Conservation (phyloP, 2,888 invertebrate species). For the Melipona beecheii region DNA sequence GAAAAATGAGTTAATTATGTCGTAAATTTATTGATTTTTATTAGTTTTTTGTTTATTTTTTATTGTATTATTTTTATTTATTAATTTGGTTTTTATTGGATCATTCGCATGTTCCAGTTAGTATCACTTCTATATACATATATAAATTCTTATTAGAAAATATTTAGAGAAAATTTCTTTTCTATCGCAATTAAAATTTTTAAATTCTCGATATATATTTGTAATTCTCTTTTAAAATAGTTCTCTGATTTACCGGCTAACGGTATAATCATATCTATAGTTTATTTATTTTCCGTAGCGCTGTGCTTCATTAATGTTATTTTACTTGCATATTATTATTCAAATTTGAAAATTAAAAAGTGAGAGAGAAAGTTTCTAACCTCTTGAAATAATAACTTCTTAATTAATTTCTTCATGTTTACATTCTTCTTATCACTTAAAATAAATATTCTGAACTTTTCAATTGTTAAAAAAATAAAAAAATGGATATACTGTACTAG, state of each 20-base stretch:
- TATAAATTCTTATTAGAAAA: neutral
- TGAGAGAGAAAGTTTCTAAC: neutral
- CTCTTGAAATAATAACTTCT: neutral
- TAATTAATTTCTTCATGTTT: no score
- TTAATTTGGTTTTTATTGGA: no score
- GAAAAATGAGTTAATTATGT: neutral
- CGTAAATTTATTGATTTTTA: neutral
- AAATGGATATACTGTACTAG: no score
- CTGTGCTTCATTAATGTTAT: neutral
- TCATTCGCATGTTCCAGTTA: neutral
- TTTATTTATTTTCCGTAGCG: constrained; percentile 28
- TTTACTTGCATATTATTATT: neutral
- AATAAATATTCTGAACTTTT: no score
- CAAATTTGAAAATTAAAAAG: neutral
- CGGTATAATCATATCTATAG: constrained; percentile 37
- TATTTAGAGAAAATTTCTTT: neutral
- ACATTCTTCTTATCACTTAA: no score
- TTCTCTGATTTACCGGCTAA: constrained; percentile 61
- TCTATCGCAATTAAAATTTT: neutral
- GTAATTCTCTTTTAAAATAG: neutral
- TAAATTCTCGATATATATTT: neutral
- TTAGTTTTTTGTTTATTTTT: no score
- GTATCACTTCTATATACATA: neutral
- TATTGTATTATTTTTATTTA: no score
- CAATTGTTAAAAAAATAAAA: no score